phyloP scores from a whole-genome alignment of 2,888 invertebrate genomes.

The Agriopis marginaria region DNA sequence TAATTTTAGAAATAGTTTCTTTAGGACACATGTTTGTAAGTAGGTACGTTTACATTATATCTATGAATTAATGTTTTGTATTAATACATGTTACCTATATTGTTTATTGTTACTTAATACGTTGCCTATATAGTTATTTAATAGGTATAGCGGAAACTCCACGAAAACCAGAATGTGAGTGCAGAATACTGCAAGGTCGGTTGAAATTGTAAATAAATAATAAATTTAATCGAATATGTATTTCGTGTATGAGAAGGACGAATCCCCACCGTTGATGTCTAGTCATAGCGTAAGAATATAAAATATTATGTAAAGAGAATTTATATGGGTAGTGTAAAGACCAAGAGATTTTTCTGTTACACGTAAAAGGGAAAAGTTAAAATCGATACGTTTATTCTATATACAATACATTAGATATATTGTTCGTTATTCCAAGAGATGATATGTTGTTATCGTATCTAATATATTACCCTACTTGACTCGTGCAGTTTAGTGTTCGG shows the following conservation, averaged over 20 bases:
- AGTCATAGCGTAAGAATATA: conserved; percentile 36
- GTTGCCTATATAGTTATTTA: conserved; percentile 18
- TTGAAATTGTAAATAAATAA: conserved; percentile 45
- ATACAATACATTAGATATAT: conserved; percentile 22
- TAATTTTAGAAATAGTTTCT: not conserved
- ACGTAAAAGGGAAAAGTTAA: conserved; percentile 24
- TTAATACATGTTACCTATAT: conserved; percentile 34
- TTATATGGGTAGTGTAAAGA: conserved; percentile 24
- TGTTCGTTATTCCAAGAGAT: conserved; percentile 21
- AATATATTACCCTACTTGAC: not conserved
- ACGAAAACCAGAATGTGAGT: not conserved
- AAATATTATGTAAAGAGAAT: conserved; percentile 30
- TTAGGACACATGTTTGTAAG: conserved; percentile 8
- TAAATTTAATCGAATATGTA: conserved; percentile 21
- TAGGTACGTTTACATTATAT: conserved; percentile 38
- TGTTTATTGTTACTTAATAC: conserved; percentile 36
- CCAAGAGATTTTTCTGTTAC: conserved; percentile 32
- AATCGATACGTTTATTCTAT: conserved; percentile 28
- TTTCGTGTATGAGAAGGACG: conserved; percentile 27
- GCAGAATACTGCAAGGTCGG: not conserved
- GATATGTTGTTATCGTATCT: conserved; percentile 1
- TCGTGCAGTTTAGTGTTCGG: conserved; percentile 3
- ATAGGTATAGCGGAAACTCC: not conserved
- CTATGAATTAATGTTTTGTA: conserved; percentile 38
- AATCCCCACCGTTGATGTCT: conserved; percentile 38